A percentile compares a stretch with the other conserved stretches of the same genome.
Conservation (phyloP, 2,888 invertebrate species). For the Perdita meconis region DNA sequence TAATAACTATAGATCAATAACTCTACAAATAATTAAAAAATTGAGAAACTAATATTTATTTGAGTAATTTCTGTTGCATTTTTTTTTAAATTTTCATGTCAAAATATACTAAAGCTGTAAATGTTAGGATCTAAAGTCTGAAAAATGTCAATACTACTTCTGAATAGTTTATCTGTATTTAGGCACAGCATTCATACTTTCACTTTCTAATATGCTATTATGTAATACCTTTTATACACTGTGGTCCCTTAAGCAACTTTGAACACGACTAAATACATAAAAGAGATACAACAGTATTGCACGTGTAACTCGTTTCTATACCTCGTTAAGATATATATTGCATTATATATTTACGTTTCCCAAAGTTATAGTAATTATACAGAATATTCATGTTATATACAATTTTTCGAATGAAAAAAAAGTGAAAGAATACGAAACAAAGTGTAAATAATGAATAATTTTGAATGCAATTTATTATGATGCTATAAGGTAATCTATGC, state of each 20-base stretch:
- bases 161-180: constrained; percentile 49
- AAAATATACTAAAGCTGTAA: background rate
- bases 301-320: constrained; percentile 12
- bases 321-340: constrained; percentile 7
- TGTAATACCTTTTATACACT: constrained; percentile 43
- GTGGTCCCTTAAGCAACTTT: constrained; percentile 54
- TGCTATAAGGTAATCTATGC: constrained; percentile 56
- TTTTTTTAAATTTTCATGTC: constrained; percentile 4
- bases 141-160: constrained; percentile 28
- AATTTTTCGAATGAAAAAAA: constrained; percentile 26
- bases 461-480: constrained; percentile 25
- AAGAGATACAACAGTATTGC: constrained; percentile 41
- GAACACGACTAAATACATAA: constrained; percentile 36
- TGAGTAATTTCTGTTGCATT: background rate
- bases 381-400: constrained; percentile 42
- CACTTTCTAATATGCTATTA: constrained; percentile 48
- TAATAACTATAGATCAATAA: background rate
- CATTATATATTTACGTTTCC: constrained; percentile 32
- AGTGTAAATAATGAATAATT: constrained; percentile 31
- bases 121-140: background rate
- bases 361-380: constrained; percentile 57
- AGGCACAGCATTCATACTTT: constrained; percentile 60
- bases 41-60: constrained; percentile 11
- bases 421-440: constrained; percentile 18
- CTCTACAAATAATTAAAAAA: constrained; percentile 1